phyloP scores from a whole-genome alignment of 2,113 vertebrate genomes.

The Rhinopomastus cyanomelas region DNA sequence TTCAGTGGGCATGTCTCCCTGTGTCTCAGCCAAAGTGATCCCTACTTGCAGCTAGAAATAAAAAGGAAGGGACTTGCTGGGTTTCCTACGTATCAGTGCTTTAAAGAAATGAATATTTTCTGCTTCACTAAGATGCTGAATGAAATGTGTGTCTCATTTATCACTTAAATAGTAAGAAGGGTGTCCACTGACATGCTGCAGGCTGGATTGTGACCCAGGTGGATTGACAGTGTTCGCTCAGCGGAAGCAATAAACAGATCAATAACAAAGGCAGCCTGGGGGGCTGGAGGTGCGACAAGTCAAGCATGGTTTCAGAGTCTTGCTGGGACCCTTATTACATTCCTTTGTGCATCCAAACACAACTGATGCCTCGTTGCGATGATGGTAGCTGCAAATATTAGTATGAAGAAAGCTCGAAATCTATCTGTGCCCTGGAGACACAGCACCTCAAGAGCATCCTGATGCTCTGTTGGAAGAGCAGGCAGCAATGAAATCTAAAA shows the following conservation, averaged over 20 bases:
- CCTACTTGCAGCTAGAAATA: not conserved
- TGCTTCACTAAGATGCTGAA: conserved; percentile 34
- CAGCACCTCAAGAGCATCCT: not conserved
- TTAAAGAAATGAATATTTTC: conserved; percentile 33
- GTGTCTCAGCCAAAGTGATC: not conserved
- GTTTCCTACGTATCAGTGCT: not conserved
- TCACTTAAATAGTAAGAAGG: conserved; percentile 67
- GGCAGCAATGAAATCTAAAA: not conserved
- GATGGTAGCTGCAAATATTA: not conserved
- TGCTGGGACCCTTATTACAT: conserved; percentile 63
- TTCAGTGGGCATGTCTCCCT: not conserved
- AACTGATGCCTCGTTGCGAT: conserved; percentile 29
- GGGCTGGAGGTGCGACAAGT: conserved; percentile 47
- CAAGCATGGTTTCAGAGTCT: conserved; percentile 52
- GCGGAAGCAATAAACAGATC: conserved; percentile 63
- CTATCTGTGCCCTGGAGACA: not conserved
- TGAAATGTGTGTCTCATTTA: conserved; percentile 58
- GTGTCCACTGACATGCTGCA: not conserved
- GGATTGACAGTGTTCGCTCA: conserved; percentile 42
- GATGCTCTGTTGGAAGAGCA: not conserved
- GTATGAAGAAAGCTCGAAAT: not conserved
- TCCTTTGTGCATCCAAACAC: conserved; percentile 56
- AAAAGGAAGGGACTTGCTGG: not conserved
- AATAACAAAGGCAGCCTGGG: conserved; percentile 53
- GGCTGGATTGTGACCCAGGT: conserved; percentile 25